These are phyloP conservation scores for Empidonax alnorum DNA, from an alignment of 2,113 vertebrate species.

Conservation along the genomic window DNA sequence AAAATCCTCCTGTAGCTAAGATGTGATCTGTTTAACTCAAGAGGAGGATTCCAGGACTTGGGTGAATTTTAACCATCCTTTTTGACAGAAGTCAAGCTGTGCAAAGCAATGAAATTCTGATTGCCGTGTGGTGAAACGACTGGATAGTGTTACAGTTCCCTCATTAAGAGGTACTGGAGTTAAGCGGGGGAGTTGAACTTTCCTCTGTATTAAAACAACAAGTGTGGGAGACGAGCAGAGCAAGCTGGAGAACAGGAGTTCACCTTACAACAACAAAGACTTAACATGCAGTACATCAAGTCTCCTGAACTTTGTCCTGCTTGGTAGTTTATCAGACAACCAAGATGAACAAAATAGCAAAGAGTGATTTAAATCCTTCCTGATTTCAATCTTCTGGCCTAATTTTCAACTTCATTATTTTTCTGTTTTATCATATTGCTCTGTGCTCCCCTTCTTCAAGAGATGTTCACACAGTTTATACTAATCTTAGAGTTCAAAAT, in stretches of 20 bases:
- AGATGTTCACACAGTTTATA: neutral
- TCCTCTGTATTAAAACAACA: slow-evolving; percentile 75
- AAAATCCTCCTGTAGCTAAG: slow-evolving; percentile 5
- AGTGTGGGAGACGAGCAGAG: slow-evolving; percentile 66
- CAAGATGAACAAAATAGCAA: slow-evolving; percentile 39
- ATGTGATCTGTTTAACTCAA: slow-evolving; percentile 42
- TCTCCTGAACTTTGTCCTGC: slow-evolving; percentile 57
- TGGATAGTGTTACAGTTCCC: slow-evolving; percentile 74
- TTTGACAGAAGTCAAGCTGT: slow-evolving; percentile 68
- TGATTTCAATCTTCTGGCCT: slow-evolving; percentile 51
- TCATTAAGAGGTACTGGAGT: slow-evolving; percentile 69
- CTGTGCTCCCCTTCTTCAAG: neutral
- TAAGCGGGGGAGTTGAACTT: slow-evolving; percentile 69
- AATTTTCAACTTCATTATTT: slow-evolving; percentile 44
- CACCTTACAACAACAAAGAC: slow-evolving; percentile 57
- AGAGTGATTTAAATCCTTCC: neutral
- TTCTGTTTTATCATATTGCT: neutral
- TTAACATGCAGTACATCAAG: slow-evolving; percentile 54
- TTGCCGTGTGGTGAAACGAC: slow-evolving; percentile 43
- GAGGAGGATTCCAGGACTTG: slow-evolving; percentile 52
- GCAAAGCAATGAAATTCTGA: slow-evolving; percentile 57
- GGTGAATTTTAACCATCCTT: slow-evolving; percentile 74
- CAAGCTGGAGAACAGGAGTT: slow-evolving; percentile 35
- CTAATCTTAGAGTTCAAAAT: neutral
- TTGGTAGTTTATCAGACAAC: slow-evolving; percentile 60